Percentiles rank a stretch among this genome's conserved stretches.
Evolutionary conservation across 2,113 vertebrate genomes (phyloP).

Genomic region (Malurus cyaneus): DNA sequence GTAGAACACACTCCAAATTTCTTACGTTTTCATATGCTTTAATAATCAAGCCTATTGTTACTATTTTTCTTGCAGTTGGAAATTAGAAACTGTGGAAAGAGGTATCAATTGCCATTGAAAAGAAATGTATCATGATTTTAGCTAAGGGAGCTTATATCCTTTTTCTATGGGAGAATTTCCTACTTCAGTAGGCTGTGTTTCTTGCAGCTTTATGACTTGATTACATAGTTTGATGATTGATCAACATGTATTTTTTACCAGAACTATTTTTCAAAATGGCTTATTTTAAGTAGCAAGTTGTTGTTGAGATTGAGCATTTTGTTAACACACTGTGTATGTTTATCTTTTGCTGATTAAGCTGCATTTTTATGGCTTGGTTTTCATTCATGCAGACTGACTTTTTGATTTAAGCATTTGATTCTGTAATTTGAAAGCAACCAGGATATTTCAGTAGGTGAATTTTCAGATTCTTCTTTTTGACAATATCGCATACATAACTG

Average conservation of each 20-base stretch:
- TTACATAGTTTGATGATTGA: background rate
- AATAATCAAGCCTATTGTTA: background rate
- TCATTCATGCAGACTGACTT: background rate
- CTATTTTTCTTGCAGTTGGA: background rate
- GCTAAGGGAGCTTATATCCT: background rate
- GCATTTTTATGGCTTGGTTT: background rate
- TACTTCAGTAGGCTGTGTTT: constrained; percentile 35
- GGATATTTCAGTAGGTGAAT: background rate
- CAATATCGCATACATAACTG: background rate
- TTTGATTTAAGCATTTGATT: constrained; percentile 2
- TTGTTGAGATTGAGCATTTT: background rate
- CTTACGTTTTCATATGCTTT: background rate
- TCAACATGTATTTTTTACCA: background rate
- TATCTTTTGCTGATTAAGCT: background rate
- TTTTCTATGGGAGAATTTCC: background rate
- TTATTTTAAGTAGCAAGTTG: background rate
- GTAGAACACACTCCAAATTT: background rate
- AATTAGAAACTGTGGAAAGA: background rate
- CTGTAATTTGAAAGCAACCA: constrained; percentile 16
- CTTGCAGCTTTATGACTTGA: constrained; percentile 16
- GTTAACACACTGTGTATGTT: background rate
- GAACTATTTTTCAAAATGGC: background rate
- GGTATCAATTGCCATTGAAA: background rate
- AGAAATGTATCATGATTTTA: background rate
- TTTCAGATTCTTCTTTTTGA: background rate